Evolutionary conservation across 2,113 vertebrate genomes (phyloP), one percentile per base, ranked within the genome.

Genomic region (Lepidothrix coronata): DNA sequence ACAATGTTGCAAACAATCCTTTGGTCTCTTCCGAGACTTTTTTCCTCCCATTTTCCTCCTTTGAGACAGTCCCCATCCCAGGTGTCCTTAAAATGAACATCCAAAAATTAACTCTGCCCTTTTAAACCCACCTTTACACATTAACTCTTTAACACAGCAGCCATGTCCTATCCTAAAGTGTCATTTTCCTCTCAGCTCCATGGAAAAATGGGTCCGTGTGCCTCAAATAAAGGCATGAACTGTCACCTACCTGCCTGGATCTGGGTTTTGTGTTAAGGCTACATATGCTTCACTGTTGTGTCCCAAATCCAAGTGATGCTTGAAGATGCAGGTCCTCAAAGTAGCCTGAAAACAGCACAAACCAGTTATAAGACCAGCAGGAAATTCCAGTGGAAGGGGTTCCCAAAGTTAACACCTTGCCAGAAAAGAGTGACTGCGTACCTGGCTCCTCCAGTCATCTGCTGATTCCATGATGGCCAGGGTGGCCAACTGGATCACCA

Each of bases 291-390:
- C 98, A 2, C 78, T 98, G 93, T 99, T 99, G 98, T 99, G 99
- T 67, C 99, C 99, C 67, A 99, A 98, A 95, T 99, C 99, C 98
- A 99, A 97, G 72, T 99, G 99, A 91, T 99, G 99, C 77, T 99
- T 99, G 98, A 99, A 99, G 85, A 99, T 98, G 52, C 99, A 98
- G 1, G 99, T 99, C 98, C 99, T 99, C 92, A 99, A 97, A 35
- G 99, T 99, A 16, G 99, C 99, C 99, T 99, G 91, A 44, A 77
- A 86, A 81, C n/a, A 68, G 58, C 39, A 77, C 25, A 85, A 57
- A 58, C 7, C 19, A 23, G 39, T 37, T 58, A 41, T 0, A 46
- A 44, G 70, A 23, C 27, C 28, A 21, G 65, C 17, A 68, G 27
- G 23, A 37, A 74, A 67, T 3, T 12, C 43, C 65, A 7, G 1